Percentiles rank a stretch among this genome's conserved stretches.
Evolutionary conservation across 2,797 vertebrate species (phyloP).

Genomic region (Chaetophractus vellerosus): DNA sequence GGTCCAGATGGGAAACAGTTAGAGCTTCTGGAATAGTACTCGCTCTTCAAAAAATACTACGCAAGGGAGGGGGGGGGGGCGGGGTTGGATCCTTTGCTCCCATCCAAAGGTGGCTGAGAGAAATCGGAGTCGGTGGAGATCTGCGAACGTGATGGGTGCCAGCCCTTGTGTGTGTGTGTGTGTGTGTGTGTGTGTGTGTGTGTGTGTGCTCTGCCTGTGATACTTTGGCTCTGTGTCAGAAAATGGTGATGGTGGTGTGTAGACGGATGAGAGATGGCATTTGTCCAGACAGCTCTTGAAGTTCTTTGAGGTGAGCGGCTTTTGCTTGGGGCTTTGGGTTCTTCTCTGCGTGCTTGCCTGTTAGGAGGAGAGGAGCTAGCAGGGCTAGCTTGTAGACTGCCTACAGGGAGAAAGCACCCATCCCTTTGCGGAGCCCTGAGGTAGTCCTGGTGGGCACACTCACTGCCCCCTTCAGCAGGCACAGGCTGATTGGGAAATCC

Average conservation of each 20-base stretch:
- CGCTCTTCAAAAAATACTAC: slow-evolving; percentile 77
- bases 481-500: not conserved
- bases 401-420: not conserved
- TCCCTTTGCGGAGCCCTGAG: not conserved
- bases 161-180: not conserved
- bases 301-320: slow-evolving; percentile 71
- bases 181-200: not conserved
- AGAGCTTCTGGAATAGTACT: slow-evolving; percentile 79
- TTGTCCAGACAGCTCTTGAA: slow-evolving; percentile 70
- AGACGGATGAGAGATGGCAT: slow-evolving; percentile 40
- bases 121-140: slow-evolving; percentile 27
- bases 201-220: slow-evolving; percentile 61
- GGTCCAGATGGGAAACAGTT: slow-evolving; percentile 60
- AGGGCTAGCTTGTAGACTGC: not conserved
- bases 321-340: slow-evolving; percentile 34
- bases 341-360: not conserved
- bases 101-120: slow-evolving; percentile 72
- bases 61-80: slow-evolving; percentile 29
- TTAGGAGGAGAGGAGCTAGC: not conserved
- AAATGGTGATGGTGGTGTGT: slow-evolving; percentile 52
- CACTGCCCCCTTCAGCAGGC: not conserved
- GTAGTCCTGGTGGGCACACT: not conserved
- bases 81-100: slow-evolving; percentile 51
- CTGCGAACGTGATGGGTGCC: not conserved
- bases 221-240: slow-evolving; percentile 65